Evolutionary conservation across 1,140 invertebrate genomes (phyloP).

Genomic region (Berghia stephanieae): DNA sequence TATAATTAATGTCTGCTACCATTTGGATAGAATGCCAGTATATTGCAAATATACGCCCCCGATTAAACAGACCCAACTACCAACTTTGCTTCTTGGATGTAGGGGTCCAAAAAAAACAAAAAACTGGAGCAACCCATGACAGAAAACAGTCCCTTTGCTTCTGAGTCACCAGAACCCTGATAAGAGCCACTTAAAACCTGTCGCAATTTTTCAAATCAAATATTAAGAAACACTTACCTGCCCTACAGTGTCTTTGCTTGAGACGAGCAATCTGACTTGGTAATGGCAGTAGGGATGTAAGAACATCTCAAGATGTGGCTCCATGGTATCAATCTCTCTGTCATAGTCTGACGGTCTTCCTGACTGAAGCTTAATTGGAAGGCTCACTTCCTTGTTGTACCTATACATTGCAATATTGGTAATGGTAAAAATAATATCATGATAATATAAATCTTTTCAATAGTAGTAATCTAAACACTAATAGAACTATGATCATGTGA

Average conservation of each 20-base stretch:
- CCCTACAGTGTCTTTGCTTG: conserved; percentile 50
- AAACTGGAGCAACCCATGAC: too few relatives aligned
- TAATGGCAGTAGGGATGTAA: conserved; percentile 59
- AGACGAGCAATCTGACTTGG: conserved; percentile 46
- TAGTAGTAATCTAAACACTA: not conserved
- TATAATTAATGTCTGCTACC: too few relatives aligned
- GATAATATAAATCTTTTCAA: not conserved
- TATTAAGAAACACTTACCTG: conserved; percentile 52
- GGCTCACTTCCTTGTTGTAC: conserved; percentile 45
- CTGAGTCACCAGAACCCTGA: too few relatives aligned
- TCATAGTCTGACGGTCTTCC: conserved; percentile 31
- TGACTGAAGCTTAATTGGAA: conserved; percentile 55
- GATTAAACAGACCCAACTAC: too few relatives aligned
- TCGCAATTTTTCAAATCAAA: too few relatives aligned
- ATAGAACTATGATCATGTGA: not conserved
- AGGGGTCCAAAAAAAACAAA: too few relatives aligned
- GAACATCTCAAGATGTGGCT: conserved; percentile 52
- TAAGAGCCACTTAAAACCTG: too few relatives aligned
- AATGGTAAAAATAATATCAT: conserved; percentile 13
- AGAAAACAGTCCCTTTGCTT: too few relatives aligned
- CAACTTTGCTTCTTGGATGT: too few relatives aligned
- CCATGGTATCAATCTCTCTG: conserved; percentile 28
- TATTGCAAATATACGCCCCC: too few relatives aligned
- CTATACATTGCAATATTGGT: too few relatives aligned
- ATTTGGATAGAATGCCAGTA: too few relatives aligned